A percentile compares a stretch with the other conserved stretches of the same genome.
Conservation (phyloP, 1,140 invertebrate species). For the Drosophila aff. region DNA sequence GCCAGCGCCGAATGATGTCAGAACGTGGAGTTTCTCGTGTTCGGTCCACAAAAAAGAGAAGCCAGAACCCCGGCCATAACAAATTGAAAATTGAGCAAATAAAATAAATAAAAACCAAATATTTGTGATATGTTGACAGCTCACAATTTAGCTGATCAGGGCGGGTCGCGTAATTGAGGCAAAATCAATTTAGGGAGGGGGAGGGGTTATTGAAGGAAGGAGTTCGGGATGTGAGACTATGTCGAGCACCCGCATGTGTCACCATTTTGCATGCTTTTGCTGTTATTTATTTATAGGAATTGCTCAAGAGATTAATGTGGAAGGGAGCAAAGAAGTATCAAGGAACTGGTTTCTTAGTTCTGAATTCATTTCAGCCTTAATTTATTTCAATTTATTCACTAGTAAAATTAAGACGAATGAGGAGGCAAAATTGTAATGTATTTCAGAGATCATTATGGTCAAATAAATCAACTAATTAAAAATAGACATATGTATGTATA, state of each 20-base stretch:
- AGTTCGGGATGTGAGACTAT: background rate
- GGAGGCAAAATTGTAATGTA: too few species aligned
- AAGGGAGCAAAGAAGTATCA: constrained; percentile 1
- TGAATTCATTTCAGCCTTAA: constrained; percentile 4
- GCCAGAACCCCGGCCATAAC: background rate
- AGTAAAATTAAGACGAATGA: background rate
- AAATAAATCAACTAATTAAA: background rate
- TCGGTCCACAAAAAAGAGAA: constrained; percentile 1
- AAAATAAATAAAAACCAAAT: constrained; percentile 24
- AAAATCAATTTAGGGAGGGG: background rate
- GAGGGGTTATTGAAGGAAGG: constrained; percentile 1
- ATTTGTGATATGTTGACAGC: constrained; percentile 40
- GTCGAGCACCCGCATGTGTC: constrained; percentile 18
- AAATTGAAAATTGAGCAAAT: constrained; percentile 31
- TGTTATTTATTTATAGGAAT: constrained; percentile 23
- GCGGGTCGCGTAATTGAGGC: constrained; percentile 18
- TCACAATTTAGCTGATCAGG: constrained; percentile 10
- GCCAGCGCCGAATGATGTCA: constrained; percentile 33
- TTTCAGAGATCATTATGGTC: background rate
- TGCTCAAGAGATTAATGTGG: constrained; percentile 18
- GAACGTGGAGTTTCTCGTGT: constrained; percentile 32
- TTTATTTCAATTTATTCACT: constrained; percentile 13
- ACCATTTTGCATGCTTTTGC: constrained; percentile 13
- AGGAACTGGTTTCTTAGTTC: constrained; percentile 17
- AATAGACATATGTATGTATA: background rate